Percentiles rank a stretch among this genome's conserved stretches.
Conservation (phyloP, 2,888 invertebrate genomes). For the Corbicula japonica region DNA sequence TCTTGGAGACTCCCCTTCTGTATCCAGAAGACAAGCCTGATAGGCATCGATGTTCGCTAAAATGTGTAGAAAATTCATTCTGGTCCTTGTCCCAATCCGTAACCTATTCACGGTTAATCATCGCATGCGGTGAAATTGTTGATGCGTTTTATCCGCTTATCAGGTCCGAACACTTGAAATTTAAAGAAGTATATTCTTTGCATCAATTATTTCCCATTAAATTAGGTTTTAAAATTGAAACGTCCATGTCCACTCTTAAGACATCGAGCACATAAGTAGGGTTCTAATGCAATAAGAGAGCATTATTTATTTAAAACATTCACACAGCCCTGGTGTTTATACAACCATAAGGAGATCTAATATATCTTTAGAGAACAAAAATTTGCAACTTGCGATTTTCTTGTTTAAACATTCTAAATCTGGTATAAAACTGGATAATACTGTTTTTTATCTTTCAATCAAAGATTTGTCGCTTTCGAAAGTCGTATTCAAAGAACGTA, state of each 20-base stretch:
- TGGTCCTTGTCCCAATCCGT: background rate
- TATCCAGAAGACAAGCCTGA: slow-evolving; percentile 27
- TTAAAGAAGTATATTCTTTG: background rate
- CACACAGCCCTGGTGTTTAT: background rate
- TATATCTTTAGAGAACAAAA: no score
- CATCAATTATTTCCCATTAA: no score
- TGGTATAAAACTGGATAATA: background rate
- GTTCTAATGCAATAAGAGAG: no score
- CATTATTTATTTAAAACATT: no score
- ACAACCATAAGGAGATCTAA: background rate
- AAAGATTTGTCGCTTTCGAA: slow-evolving; percentile 12
- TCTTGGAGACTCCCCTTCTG: slow-evolving; percentile 1
- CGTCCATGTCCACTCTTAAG: no score
- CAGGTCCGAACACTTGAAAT: background rate
- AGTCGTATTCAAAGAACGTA: slow-evolving; percentile 4
- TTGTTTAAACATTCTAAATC: background rate
- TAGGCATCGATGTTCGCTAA: slow-evolving; percentile 47
- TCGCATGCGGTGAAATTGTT: background rate
- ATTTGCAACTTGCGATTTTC: background rate
- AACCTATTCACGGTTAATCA: background rate
- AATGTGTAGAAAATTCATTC: slow-evolving; percentile 47
- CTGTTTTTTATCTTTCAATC: background rate
- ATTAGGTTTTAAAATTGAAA: no score
- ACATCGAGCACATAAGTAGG: no score
- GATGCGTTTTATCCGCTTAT: background rate